Base-by-base conservation (phyloP, 2,797 vertebrate species). In the Aratinga solstitialis region DNA sequence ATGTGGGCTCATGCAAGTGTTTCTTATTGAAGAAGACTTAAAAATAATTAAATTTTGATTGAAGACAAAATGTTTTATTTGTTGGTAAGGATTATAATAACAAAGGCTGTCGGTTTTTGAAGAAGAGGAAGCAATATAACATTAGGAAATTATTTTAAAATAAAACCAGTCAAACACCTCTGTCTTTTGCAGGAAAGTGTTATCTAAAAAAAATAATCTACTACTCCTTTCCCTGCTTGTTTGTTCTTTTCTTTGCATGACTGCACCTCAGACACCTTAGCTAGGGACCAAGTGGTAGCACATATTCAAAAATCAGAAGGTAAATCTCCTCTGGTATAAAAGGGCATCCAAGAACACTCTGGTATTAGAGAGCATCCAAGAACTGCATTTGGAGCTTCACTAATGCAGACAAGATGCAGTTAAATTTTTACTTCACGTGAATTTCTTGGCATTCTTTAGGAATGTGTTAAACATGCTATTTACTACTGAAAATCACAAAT, bases 401-500 rank as follows among this genome's bases (percentile, higher is more conserved):
- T 30, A 48, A 69, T 76, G 38, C 15, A 80, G 29, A 7, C 45
- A 67, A 79, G 29, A 76, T 48, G 18, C 10, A 61, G 77, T 66
- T 71, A 85, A 47, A 42, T 45, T 71, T 90, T 84, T 38, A 69
- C 29, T 29, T 93, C 42, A 24, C 6, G n/a, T 38, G 2, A 94
- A 89, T 92, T 88, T 82, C n/a, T 81, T 92, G 36, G 50, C 47
- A 51, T 66, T 81, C 34, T 67, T 81, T 65, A 78, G n/a, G 38
- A 87, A 68, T 50, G 16, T 50, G 23, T 84, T 76, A 81, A 84
- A 83, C 23, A 48, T 50, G 21, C 6, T 69, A 24, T 86, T 92
- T 91, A 88, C 81, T 79, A 79, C 50, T 43, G 40, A 76, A 92
- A 79, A 67, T 59, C 48, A 51, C 38, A 90, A 86, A 89, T 69